phyloP scores from a whole-genome alignment of 2,797 vertebrate genomes.

The Phyllotis vaccarum region DNA sequence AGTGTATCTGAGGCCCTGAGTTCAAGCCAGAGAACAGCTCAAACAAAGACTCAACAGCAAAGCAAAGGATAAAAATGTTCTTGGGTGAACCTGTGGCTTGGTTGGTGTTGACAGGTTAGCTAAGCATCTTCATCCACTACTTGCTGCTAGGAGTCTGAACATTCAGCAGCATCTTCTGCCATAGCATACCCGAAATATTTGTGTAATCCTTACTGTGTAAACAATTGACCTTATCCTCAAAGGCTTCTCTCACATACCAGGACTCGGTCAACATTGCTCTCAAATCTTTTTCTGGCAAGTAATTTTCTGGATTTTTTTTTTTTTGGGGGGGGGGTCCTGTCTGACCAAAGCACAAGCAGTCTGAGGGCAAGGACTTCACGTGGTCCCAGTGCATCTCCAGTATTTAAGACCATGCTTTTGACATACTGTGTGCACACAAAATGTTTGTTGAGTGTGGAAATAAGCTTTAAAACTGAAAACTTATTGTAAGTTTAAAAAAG shows the following conservation, averaged over 20 bases:
- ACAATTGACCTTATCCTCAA: not conserved
- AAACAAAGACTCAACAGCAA: not conserved
- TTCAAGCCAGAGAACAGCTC: not conserved
- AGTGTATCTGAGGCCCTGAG: not conserved
- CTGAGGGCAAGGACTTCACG: not conserved
- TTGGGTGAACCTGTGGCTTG: not conserved
- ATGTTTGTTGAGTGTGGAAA: not conserved
- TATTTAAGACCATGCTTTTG: not conserved
- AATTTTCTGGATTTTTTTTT: not conserved
- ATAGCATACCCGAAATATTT: not conserved
- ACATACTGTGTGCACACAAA: not conserved
- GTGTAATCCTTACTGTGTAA: not conserved
- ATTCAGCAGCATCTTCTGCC: not conserved
- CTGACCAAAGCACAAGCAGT: not conserved
- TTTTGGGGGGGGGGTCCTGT: too few species aligned
- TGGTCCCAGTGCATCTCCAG: not conserved
- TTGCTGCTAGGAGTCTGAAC: not conserved
- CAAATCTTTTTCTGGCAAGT: not conserved
- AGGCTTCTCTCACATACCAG: not conserved
- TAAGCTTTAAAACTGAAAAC: constrained; percentile 9
- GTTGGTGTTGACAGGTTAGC: not conserved
- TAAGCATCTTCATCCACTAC: not conserved
- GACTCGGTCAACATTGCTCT: not conserved
- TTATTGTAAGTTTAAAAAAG: not conserved
- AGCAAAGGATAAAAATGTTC: not conserved